phyloP scores from a whole-genome alignment of 35 echinoderm and acorn worm species.

The Lytechinus pictus region DNA sequence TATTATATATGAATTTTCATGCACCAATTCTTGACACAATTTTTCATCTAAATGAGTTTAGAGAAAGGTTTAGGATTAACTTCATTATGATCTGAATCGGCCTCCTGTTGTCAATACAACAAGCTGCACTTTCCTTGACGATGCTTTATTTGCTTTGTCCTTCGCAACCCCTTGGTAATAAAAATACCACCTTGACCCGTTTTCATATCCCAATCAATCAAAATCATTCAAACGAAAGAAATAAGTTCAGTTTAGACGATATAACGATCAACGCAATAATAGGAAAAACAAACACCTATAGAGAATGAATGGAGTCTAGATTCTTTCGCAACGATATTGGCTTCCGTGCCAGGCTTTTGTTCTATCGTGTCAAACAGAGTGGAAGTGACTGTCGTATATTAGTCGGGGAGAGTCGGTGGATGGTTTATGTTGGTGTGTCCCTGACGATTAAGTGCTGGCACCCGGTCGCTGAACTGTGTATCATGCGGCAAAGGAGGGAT shows the following conservation, averaged over 20 bases:
- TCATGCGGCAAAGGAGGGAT: neutral
- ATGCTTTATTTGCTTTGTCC: neutral
- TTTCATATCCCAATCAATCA: neutral
- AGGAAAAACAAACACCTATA: neutral
- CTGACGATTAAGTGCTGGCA: neutral
- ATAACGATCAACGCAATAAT: neutral
- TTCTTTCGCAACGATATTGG: neutral
- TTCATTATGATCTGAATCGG: neutral
- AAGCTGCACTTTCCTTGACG: neutral
- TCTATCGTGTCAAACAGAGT: neutral
- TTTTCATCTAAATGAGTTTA: no score
- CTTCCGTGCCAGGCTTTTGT: neutral
- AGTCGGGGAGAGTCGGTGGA: neutral
- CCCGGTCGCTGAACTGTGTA: neutral
- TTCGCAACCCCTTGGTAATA: neutral
- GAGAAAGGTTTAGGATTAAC: no score
- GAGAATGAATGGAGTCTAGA: neutral
- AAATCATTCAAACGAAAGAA: neutral
- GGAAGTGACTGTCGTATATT: neutral
- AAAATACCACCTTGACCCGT: neutral
- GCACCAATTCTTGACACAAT: no score
- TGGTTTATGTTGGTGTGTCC: neutral
- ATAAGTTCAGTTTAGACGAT: neutral
- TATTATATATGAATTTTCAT: no score
- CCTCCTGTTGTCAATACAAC: neutral